Base-by-base conservation (phyloP, 2,797 vertebrate genomes). In the Myoxocephalus aenaeus region DNA sequence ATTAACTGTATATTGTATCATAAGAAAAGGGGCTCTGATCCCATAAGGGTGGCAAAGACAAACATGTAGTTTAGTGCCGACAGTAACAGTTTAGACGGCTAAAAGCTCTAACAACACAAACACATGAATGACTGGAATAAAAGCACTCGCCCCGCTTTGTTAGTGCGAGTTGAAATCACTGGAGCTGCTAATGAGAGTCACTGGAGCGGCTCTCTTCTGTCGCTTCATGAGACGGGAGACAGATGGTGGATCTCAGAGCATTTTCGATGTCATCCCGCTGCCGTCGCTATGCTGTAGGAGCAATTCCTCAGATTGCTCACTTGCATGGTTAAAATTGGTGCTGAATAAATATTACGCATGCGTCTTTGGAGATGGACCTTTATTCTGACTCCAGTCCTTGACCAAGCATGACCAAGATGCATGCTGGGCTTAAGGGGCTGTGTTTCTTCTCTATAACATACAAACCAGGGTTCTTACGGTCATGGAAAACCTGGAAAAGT, bases 141-240 rank as follows among this genome's bases (percentile, higher is more conserved):
- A 57, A 32, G 18, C 27, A 27, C 25, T 25, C 48, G 2, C 12
- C 17, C 7, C 50, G 6, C 5, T 73, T 29, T 57, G 29, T 36
- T 2, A 1, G 25, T 25, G 40, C 44, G 56, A 46, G 59, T 13
- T 54, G 40, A 57, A 29, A 32, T 40, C 7, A 1, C 18, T 53
- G 56, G 20, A 42, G 63, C 32, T 1, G 17, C 54, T 66, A 66
- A 74, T 74, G 1, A 36, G 17, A 73, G 42, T 73, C 29, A 38
- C 3, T 59, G 22, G 17, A 50, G 75, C 10, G 12, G 25, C 62
- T 59, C 40, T 15, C 32, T 32, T 22, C 22, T 70, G 50, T 8
- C 9, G 29, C 40, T 42, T 42, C 18, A 68, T 63, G 32, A 27
- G 17, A 61, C 46, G 20, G 25, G 32, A 32, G 34, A 48, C 66